Evolutionary conservation across 2,797 vertebrate species (phyloP).

Genomic region (Lacerta agilis): DNA sequence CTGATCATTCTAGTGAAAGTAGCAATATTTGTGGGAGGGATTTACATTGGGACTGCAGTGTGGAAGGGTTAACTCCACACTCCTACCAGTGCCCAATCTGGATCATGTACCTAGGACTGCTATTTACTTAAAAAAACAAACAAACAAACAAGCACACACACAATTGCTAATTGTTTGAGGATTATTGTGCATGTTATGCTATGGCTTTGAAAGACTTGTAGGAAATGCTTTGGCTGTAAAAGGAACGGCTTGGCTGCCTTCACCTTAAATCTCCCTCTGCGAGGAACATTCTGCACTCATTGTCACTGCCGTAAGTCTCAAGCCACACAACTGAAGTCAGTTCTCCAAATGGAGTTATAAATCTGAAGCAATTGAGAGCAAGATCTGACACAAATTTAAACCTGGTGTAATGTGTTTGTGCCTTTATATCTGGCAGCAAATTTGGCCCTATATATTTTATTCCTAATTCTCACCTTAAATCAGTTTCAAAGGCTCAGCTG

Average conservation of each 20-base stretch:
- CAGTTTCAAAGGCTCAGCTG: conserved; percentile 73
- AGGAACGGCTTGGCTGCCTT: not conserved
- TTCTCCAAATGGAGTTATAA: conserved; percentile 52
- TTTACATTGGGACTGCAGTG: not conserved
- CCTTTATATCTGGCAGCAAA: conserved; percentile 69
- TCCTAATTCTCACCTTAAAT: conserved; percentile 72
- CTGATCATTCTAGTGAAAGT: not conserved
- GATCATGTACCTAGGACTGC: not conserved
- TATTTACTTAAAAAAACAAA: not conserved
- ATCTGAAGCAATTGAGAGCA: conserved; percentile 41
- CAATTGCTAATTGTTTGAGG: not conserved
- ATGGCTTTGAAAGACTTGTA: not conserved
- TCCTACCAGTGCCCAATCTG: no score
- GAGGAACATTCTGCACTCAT: conserved; percentile 42
- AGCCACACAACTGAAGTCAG: conserved; percentile 41
- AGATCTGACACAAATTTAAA: conserved; percentile 62
- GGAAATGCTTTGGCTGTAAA: not conserved
- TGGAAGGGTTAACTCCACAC: not conserved
- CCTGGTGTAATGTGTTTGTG: conserved; percentile 59
- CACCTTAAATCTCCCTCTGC: not conserved
- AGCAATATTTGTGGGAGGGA: not conserved
- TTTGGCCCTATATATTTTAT: conserved; percentile 61
- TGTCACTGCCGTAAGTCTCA: conserved; percentile 12
- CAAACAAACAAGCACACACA: not conserved
- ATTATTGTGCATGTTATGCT: not conserved